phyloP scores from a whole-genome alignment of 2,888 invertebrate genomes.

The Pyralis farinalis region DNA sequence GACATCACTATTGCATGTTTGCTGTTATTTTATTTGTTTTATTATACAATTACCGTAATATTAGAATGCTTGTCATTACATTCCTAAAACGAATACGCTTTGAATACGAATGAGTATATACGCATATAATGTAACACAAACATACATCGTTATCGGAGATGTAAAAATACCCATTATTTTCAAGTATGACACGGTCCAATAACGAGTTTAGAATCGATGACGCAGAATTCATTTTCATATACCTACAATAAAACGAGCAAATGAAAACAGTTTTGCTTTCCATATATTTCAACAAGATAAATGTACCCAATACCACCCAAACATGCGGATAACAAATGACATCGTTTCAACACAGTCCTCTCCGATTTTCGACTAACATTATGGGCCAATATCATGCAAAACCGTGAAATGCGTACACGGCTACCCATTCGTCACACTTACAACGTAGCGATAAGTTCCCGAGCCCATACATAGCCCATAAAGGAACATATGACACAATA shows the following conservation, averaged over 20 bases:
- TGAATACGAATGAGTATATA: too few relatives aligned
- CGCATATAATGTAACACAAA: too few relatives aligned
- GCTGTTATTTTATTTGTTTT: too few relatives aligned
- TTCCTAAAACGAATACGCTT: too few relatives aligned
- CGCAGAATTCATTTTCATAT: not conserved
- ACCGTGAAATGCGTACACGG: conserved; percentile 25
- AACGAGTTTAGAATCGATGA: not conserved
- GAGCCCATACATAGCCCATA: conserved; percentile 19
- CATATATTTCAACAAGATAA: conserved; percentile 19
- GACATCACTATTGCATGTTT: too few relatives aligned
- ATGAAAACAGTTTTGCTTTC: conserved; percentile 7
- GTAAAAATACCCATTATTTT: not conserved
- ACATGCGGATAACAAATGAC: conserved; percentile 40
- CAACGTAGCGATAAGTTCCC: conserved; percentile 24
- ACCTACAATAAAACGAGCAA: conserved; percentile 1
- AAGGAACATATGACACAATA: conserved; percentile 18
- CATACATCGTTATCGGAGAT: too few relatives aligned
- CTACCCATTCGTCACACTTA: conserved; percentile 31
- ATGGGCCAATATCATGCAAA: conserved; percentile 38
- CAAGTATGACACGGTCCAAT: not conserved
- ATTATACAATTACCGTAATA: too few relatives aligned
- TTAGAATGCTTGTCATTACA: too few relatives aligned
- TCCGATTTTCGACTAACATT: conserved; percentile 38
- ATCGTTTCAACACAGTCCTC: conserved; percentile 40
- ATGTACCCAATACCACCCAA: conserved; percentile 42